Evolutionary conservation across 2,113 vertebrate genomes (phyloP).

Genomic region (Balaeniceps rex): DNA sequence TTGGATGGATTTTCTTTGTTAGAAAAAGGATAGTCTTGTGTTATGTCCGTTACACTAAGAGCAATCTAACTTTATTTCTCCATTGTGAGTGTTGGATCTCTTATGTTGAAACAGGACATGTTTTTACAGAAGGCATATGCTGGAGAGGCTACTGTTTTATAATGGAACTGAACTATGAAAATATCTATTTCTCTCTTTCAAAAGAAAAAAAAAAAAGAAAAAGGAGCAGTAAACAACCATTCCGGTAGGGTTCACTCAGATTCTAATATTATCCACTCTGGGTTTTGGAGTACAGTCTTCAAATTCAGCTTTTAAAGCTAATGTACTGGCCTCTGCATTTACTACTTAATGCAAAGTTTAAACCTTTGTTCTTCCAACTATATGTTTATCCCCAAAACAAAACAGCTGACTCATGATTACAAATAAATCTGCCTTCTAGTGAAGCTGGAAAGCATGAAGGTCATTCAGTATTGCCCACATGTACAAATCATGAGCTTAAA

Average conservation of each 20-base stretch:
- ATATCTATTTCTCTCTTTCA: neutral
- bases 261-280: neutral
- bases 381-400: neutral
- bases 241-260: neutral
- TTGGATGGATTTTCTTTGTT: neutral
- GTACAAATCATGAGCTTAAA: conserved; percentile 16
- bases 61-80: neutral
- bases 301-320: neutral
- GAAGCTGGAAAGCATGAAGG: conserved; percentile 23
- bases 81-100: neutral
- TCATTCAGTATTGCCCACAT: neutral
- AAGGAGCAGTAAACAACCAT: neutral
- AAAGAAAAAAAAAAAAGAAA: neutral
- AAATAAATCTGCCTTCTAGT: conserved; percentile 14
- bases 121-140: neutral
- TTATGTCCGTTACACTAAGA: neutral
- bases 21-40: neutral
- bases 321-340: neutral
- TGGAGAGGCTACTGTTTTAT: neutral
- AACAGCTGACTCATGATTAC: neutral
- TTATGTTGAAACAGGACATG: neutral
- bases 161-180: neutral
- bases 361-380: neutral
- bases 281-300: neutral
- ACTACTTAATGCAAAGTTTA: neutral